Percentiles rank a stretch among this genome's conserved stretches.
phyloP scores from a whole-genome alignment of 2,797 vertebrate species.

The Pygocentrus nattereri region DNA sequence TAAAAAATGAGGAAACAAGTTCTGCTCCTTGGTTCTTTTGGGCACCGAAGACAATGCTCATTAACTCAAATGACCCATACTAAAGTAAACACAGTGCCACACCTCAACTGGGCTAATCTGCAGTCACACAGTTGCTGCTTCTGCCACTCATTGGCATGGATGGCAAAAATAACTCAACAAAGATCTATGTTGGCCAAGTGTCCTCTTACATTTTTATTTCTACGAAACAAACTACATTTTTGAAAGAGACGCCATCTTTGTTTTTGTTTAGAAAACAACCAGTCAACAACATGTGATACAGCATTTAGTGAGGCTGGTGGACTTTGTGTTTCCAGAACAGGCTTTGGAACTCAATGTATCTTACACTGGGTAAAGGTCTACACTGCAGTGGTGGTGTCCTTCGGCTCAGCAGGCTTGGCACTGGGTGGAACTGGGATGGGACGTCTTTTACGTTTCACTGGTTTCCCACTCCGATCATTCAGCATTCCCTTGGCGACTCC shows the following conservation, averaged over 20 bases:
- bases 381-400: slow-evolving; percentile 42
- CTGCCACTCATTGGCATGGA: not conserved
- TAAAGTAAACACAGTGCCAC: slow-evolving; percentile 16
- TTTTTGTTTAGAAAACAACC: slow-evolving; percentile 4
- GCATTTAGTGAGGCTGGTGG: not conserved
- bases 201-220: slow-evolving; percentile 26
- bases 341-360: slow-evolving; percentile 3
- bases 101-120: slow-evolving; percentile 1
- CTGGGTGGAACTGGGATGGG: slow-evolving; percentile 68
- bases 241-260: not conserved
- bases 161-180: not conserved
- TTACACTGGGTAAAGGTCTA: slow-evolving; percentile 43
- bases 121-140: not conserved
- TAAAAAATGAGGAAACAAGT: not conserved
- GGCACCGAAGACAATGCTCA: not conserved
- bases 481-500: slow-evolving; percentile 77
- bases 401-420: slow-evolving; percentile 15
- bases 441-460: slow-evolving; percentile 66
- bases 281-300: slow-evolving; percentile 12
- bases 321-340: slow-evolving; percentile 15
- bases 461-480: slow-evolving; percentile 64
- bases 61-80: slow-evolving; percentile 22
- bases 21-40: not conserved
- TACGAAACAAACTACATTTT: not conserved
- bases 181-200: not conserved